Base-by-base conservation (phyloP, 2,113 vertebrate genomes). In the Pogona vitticeps region DNA sequence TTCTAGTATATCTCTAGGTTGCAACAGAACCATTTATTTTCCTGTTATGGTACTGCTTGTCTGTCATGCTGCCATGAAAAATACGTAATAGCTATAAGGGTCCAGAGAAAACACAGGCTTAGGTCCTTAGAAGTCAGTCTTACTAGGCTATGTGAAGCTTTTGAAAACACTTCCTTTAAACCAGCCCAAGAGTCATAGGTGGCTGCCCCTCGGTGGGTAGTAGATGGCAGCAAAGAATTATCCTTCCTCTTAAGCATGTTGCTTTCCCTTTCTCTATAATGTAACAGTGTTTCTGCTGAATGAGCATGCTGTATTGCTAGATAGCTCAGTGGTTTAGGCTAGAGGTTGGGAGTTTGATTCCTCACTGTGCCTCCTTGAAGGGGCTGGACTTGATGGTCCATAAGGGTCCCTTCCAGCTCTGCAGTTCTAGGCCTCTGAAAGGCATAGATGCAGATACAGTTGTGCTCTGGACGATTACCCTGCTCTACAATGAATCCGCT, bases 1-100 rank as follows among this genome's bases (percentile, higher is more conserved):
- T 89, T 70, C 61, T 88, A 82, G 10, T 46, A 82, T 9, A 42
- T 15, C 82, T 86, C 70, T 86, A 56, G 83, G 76, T 33, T 6
- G 26, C 10, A 75, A 46, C 23, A 46, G 52, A 8, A 52, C 13
- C 1, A 52, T 87, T 46, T 80, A 88, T 73, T 78, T 91, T 81
- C 80, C 63, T 58, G 33, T 28, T 76, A 46, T 28, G 23, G 1
- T 76, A 31, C 40, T 28, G 40, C 40, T 46, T 28, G 3, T 21
- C 23, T 76, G 23, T 14, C 36, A 28, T 21, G 2, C 26, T 56
- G 90, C 15, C 14, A 88, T 63, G 38, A 59, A 87, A n/a, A 85
- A 33, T 59, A 79, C 59, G 59, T 79, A 33, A 79, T 59, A 31
- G 12, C 8, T 26, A 67, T 9, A 21, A 67, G 28, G 65, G 65